Percentiles rank a stretch among this genome's conserved stretches.
Conservation (phyloP, 2,113 vertebrate genomes). For the Dinomys branickii region DNA sequence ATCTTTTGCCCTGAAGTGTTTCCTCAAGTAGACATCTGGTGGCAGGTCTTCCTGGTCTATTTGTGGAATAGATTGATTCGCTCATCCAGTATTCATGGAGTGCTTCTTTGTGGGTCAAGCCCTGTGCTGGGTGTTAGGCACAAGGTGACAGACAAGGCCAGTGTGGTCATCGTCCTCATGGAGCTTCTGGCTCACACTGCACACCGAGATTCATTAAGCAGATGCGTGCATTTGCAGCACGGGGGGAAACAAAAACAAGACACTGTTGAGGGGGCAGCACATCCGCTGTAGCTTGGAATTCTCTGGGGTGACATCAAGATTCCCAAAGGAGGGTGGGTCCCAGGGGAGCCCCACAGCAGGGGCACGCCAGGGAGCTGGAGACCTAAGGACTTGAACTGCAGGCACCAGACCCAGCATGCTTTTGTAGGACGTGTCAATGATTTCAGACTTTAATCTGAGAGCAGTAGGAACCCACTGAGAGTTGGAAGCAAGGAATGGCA, state of each 20-base stretch:
- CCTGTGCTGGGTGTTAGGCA: neutral
- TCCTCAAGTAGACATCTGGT: neutral
- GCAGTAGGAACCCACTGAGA: neutral
- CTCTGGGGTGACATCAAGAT: neutral
- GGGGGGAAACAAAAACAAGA: neutral
- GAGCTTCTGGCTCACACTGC: neutral
- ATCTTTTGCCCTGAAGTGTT: constrained; percentile 13
- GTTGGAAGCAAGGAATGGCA: neutral
- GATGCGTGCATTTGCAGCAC: neutral
- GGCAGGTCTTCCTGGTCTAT: constrained; percentile 35
- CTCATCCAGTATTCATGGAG: neutral
- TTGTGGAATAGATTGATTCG: neutral
- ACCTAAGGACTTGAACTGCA: neutral
- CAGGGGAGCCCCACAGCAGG: neutral
- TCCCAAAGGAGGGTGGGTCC: neutral
- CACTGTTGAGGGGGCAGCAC: neutral
- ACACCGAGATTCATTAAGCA: neutral
- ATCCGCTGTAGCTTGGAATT: neutral
- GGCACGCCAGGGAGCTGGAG: neutral
- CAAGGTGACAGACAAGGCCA: neutral
- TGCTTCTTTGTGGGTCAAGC: neutral
- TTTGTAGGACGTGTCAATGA: neutral
- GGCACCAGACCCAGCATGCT: neutral
- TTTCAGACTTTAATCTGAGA: constrained; percentile 3
- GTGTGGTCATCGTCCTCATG: neutral